phyloP scores from a whole-genome alignment of 2,113 vertebrate species.

The Poecilia latipinna region DNA sequence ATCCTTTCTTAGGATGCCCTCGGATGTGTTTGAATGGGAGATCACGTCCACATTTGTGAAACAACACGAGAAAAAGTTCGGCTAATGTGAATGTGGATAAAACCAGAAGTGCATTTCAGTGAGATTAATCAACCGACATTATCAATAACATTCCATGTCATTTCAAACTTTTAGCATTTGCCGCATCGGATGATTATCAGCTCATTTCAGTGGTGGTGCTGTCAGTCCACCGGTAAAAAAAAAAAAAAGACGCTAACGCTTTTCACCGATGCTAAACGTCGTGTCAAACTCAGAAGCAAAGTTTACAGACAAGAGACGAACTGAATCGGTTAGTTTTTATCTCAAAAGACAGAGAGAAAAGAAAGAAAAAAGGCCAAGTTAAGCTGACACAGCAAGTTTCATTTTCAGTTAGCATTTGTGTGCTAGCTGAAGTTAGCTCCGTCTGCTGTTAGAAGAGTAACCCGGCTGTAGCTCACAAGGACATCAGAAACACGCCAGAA shows the following conservation, averaged over 20 bases:
- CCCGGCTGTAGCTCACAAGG: slow-evolving; percentile 11
- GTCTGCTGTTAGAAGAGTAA: slow-evolving; percentile 25
- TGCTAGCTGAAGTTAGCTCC: slow-evolving; percentile 69
- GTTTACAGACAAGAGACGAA: not conserved
- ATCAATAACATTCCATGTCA: not conserved
- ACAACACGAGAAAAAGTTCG: slow-evolving; percentile 14
- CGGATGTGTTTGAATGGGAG: not conserved
- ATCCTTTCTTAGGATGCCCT: slow-evolving; percentile 30
- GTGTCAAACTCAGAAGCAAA: slow-evolving; percentile 27
- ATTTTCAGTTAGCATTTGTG: slow-evolving; percentile 65
- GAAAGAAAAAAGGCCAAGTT: slow-evolving; percentile 23
- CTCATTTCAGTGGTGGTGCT: slow-evolving; percentile 14
- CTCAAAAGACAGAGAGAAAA: slow-evolving; percentile 11
- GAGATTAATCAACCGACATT: not conserved
- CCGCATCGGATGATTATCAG: slow-evolving; percentile 44
- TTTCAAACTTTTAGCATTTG: slow-evolving; percentile 29
- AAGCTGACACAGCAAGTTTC: slow-evolving; percentile 72
- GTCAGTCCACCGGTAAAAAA: slow-evolving; percentile 3
- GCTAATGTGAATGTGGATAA: not conserved
- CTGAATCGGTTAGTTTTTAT: not conserved
- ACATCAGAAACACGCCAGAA: not conserved
- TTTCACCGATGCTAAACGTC: not conserved
- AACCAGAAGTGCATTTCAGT: not conserved
- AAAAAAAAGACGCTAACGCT: slow-evolving; percentile 13
- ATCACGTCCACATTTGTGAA: slow-evolving; percentile 3